Base-by-base conservation (phyloP, 53 echinoderm and acorn worm genomes). In the Paracentrotus lividus region DNA sequence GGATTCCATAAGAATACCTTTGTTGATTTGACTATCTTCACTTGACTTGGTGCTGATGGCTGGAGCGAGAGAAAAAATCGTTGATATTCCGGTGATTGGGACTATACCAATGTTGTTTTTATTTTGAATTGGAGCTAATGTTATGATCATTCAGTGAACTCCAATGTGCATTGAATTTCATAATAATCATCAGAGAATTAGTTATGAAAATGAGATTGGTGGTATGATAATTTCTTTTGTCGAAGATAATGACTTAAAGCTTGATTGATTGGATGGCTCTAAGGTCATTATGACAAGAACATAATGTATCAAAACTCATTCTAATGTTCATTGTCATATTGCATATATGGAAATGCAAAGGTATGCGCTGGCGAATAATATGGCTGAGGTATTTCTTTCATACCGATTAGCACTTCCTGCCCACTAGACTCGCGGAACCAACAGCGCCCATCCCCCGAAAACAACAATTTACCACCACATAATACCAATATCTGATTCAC, bases 391-490 rank as follows among this genome's bases (percentile, higher is more conserved):
- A 47, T 81, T 78, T 81, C 81, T 26, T n/a, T 81, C 26, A 27
- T 81, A 47, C 49, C n/a, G 45, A 81, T 81, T 81, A 81, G 81
- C 47, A 26, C 49, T 81, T 81, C 81, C 81, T 81, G 81, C n/a
- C 47, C n/a, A 7, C 4, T 24, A 32, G 47, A 81, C 81, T 27
- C 36, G 27, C 34, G 18, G 56, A 56, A 86, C 34, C 86, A 86
- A 86, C 34, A 20, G 86, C 4, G 86, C 86, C 21, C 36, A 86
- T 86, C 86, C 86, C 56, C 6, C 86, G 54, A 86, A 86, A 55
- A 86, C 56, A 42, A 86, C 56, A 32, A 86, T 81, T 81, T 47
- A 2, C n/a, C n/a, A 27, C 44, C 44, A 47, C 81, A 81, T 81
- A 81, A 81, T 10, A 47, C 47, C 10, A 47, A 81, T 32, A 9